These are phyloP conservation scores for Agrenia bidenticulata DNA, from an alignment of 2,888 invertebrate genomes.

Conservation along the genomic window DNA sequence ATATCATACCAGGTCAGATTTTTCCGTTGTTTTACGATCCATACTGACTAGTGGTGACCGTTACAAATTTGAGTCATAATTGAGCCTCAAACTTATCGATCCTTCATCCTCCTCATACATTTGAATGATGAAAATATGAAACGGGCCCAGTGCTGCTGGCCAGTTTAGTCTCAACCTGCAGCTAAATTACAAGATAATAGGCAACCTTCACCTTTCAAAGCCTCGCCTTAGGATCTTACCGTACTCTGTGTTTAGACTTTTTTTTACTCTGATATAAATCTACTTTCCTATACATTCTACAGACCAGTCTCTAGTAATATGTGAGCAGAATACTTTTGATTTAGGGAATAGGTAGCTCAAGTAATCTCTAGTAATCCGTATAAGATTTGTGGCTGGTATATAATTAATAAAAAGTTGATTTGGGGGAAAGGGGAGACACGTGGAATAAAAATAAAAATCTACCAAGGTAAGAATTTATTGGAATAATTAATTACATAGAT, in stretches of 20 bases:
- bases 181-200: slow-evolving; percentile 14
- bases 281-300: neutral
- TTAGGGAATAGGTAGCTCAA: neutral
- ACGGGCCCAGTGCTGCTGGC: neutral
- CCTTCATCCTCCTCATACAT: neutral
- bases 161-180: slow-evolving; percentile 1
- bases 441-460: no score
- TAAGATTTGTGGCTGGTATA: neutral
- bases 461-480: no score
- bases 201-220: slow-evolving; percentile 10
- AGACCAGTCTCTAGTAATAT: no score
- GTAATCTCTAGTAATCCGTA: neutral
- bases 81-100: slow-evolving; percentile 17
- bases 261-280: neutral
- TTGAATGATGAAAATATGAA: neutral
- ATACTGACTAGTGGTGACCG: slow-evolving; percentile 10
- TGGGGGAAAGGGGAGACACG: no score
- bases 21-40: slow-evolving; percentile 17
- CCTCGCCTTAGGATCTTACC: slow-evolving; percentile 1
- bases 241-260: neutral
- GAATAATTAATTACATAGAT: no score
- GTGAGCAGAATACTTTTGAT: no score
- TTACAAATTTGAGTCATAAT: slow-evolving; percentile 21
- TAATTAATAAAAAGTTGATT: slow-evolving; percentile 1
- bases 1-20: slow-evolving; percentile 5